A percentile compares a stretch with the other conserved stretches of the same genome.
phyloP scores from a whole-genome alignment of 1,140 invertebrate genomes.

The Pectinophora gossypiella region DNA sequence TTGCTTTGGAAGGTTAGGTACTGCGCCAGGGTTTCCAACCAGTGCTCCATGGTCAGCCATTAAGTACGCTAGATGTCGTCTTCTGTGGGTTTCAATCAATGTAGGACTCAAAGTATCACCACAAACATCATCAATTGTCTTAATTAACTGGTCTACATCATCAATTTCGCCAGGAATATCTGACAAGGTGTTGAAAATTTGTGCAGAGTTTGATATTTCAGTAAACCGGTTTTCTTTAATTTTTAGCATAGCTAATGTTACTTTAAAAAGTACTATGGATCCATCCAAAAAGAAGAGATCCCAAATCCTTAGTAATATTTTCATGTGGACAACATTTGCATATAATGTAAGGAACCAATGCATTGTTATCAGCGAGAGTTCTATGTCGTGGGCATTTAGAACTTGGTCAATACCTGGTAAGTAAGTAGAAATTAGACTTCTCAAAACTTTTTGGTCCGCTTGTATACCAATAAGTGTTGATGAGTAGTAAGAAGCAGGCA shows the following conservation, averaged over 20 bases:
- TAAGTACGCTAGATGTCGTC: conserved; percentile 94
- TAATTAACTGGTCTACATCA: conserved; percentile 86
- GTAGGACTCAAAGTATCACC: conserved; percentile 87
- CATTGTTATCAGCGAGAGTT: conserved; percentile 95
- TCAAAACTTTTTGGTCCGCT: conserved; percentile 95
- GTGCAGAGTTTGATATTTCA: conserved; percentile 92
- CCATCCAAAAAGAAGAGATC: conserved; percentile 98
- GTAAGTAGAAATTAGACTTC: conserved; percentile 92
- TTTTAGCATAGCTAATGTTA: conserved; percentile 96
- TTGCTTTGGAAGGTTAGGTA: conserved; percentile 94
- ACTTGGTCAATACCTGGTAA: conserved; percentile 93
- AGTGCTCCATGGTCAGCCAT: conserved; percentile 97
- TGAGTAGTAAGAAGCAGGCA: conserved; percentile 98
- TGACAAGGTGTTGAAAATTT: conserved; percentile 97
- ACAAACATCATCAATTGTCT: conserved; percentile 74
- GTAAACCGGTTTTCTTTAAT: conserved; percentile 91
- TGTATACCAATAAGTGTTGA: conserved; percentile 94
- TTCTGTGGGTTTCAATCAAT: conserved; percentile 91
- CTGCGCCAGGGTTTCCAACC: conserved; percentile 91
- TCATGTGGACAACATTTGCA: conserved; percentile 98
- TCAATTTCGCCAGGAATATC: conserved; percentile 95
- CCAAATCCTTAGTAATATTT: conserved; percentile 96
- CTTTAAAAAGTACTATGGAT: conserved; percentile 96
- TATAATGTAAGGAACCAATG: conserved; percentile 99
- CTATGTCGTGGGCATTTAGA: conserved; percentile 95